Base-by-base conservation (phyloP, 2,888 invertebrate species). In the Cosmorhoe ocellata region DNA sequence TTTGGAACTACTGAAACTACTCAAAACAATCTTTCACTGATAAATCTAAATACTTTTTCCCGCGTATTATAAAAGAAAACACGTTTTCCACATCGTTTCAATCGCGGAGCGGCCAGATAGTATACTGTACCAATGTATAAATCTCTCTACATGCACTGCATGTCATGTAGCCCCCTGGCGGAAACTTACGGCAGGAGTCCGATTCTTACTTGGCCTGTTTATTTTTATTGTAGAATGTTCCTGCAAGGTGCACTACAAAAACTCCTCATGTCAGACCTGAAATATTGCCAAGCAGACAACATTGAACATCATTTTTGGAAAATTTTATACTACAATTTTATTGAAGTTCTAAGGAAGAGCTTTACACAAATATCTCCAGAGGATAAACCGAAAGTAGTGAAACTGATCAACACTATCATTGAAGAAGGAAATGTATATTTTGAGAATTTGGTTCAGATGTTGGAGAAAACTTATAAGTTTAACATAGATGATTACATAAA, bases 231-330 rank as follows among this genome's bases (percentile, higher is more conserved):
- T 73, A 91, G 91, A 66, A 82, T 88, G 51, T 93, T 92, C 68
- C 84, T 96, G 51, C 94, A 95, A 82, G 91, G 92, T 53, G 93
- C 93, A 39, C 91, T 96, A 37, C 91, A 92, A 59, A 92, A 90
- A 59, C 85, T 97, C 7, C 81, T 97, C 8, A 89, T 94, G 70
- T 92, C 94, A 33, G 96, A 98, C 80, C 91, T 97, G 50, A 96
- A 96, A 79, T 96, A 97, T 76, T 96, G 97, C 65, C 95, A 96
- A 74, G 92, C 94, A 32, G 95, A 96, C 71, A 97, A 97, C 74
- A 93, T 97, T 6, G 98, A 98, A 71, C 95, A 96, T 69, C 94
- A 95, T 73, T 94, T 98, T 79, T 98, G 98, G 98, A 97, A 97
- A 81, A 92, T 97, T 55, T 91, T 97, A 2, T 98, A 95, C 79